These are phyloP conservation scores for Homalodisca vitripennis DNA, from an alignment of 1,140 invertebrate genomes.

Conservation along the genomic window DNA sequence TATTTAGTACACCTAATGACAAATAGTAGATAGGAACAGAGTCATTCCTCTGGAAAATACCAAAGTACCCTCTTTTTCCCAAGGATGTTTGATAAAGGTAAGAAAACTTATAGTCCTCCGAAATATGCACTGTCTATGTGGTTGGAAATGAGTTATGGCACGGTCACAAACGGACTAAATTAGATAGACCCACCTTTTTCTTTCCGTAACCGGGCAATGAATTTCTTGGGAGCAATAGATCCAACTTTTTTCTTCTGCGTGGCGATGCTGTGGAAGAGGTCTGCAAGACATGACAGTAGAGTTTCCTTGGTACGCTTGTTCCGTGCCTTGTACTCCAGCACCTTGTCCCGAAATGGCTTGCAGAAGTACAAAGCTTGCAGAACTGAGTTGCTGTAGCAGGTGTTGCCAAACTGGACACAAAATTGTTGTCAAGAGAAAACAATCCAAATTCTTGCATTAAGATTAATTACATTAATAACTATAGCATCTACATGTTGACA, in stretches of 20 bases:
- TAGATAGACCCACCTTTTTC: constrained; percentile 79
- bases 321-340: constrained; percentile 97
- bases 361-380: constrained; percentile 99
- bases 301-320: constrained; percentile 98
- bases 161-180: no score
- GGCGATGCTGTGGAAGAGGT: constrained; percentile 98
- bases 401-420: constrained; percentile 95
- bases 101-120: no score
- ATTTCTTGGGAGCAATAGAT: constrained; percentile 99
- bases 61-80: no score
- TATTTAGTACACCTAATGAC: no score
- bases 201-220: constrained; percentile 96
- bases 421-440: constrained; percentile 4
- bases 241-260: constrained; percentile 99
- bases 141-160: no score
- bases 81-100: no score
- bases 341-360: constrained; percentile 97
- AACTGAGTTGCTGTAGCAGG: constrained; percentile 99
- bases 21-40: no score
- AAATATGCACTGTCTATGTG: no score
- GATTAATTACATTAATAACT: no score
- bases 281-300: constrained; percentile 93
- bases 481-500: no score
- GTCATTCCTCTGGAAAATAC: no score
- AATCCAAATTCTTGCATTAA: no score